A percentile compares a stretch with the other conserved stretches of the same genome.
Evolutionary conservation across 2,888 invertebrate species (phyloP).

Genomic region (Macroteleia sp.): DNA sequence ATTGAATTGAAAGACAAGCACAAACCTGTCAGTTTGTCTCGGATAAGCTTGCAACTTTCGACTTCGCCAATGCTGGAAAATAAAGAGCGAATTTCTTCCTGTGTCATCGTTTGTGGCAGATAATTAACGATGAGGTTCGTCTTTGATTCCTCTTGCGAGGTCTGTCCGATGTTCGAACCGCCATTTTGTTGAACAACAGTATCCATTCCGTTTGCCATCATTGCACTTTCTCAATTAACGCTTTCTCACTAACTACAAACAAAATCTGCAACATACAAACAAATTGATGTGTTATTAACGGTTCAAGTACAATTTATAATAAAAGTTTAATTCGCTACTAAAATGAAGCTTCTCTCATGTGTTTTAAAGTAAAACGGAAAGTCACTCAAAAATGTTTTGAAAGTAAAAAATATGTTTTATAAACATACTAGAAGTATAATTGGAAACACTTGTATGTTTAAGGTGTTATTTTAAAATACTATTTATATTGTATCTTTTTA

Average conservation of each 20-base stretch:
- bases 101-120: constrained; percentile 99
- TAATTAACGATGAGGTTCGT: constrained; percentile 99
- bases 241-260: constrained; percentile 79
- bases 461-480: too few species aligned
- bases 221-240: constrained; percentile 82
- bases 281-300: constrained; percentile 15
- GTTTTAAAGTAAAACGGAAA: too few species aligned
- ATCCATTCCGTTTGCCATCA: constrained; percentile 94
- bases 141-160: constrained; percentile 92
- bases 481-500: too few species aligned
- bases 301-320: too few species aligned
- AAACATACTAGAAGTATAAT: too few species aligned
- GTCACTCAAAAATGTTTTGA: too few species aligned
- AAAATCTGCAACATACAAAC: constrained; percentile 77
- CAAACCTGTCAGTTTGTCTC: constrained; percentile 98
- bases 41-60: constrained; percentile 99
- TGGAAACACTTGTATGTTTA: too few species aligned
- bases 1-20: too few species aligned
- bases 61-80: constrained; percentile 99
- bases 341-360: too few species aligned
- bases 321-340: too few species aligned
- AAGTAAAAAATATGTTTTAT: too few species aligned
- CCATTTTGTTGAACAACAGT: constrained; percentile 93
- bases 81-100: constrained; percentile 98
- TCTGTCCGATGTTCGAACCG: constrained; percentile 88